phyloP scores from a whole-genome alignment of 2,113 vertebrate genomes.

The Phrynosoma platyrhinos region DNA sequence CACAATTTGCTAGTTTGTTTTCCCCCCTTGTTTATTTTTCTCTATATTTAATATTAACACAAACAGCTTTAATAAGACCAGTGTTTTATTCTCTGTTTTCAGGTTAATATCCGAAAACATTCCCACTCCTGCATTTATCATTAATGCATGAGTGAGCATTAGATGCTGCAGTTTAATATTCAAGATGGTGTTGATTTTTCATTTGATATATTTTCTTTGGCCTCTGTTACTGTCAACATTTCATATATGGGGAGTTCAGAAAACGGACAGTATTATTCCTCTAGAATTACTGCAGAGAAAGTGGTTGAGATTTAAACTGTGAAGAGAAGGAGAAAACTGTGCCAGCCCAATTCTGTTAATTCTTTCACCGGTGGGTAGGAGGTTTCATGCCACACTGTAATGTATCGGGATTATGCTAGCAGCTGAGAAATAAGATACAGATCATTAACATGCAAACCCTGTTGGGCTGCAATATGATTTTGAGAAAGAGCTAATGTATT shows the following conservation, averaged over 20 bases:
- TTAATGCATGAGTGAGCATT: neutral
- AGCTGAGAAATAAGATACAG: neutral
- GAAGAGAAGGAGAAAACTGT: neutral
- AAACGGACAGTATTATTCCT: neutral
- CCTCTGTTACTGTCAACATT: neutral
- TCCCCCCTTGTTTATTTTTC: neutral
- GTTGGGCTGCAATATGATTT: neutral
- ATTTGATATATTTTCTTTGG: neutral
- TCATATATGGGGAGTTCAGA: neutral
- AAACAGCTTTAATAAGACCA: conserved; percentile 1
- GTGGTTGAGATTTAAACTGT: neutral
- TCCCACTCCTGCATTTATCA: neutral
- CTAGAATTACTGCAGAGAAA: neutral
- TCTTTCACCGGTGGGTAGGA: neutral
- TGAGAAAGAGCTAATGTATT: neutral
- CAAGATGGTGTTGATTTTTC: neutral
- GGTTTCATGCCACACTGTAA: neutral
- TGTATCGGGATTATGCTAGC: neutral
- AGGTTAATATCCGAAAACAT: neutral
- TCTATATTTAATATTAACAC: neutral
- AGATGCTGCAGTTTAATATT: conserved; percentile 12
- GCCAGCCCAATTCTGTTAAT: neutral
- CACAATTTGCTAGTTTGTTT: too few species aligned
- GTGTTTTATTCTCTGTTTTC: neutral
- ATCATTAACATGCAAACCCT: neutral